Evolutionary conservation across 2,113 vertebrate species (phyloP).

Genomic region (Otocyon megalotis): DNA sequence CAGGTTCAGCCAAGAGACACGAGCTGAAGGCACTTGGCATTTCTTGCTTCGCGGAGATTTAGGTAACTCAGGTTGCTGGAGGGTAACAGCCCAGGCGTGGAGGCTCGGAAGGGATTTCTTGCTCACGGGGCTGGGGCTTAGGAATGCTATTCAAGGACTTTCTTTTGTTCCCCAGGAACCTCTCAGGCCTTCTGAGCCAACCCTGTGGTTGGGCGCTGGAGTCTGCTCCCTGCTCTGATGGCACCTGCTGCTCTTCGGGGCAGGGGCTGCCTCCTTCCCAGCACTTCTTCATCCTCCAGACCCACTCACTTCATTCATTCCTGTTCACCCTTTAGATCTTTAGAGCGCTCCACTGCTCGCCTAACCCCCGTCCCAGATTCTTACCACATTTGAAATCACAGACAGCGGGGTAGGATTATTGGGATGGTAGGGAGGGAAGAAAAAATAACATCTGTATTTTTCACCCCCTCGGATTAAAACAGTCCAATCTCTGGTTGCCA

Average conservation of each 20-base stretch:
- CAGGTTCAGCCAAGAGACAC: conserved; percentile 76
- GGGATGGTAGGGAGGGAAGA: background rate
- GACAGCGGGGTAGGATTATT: background rate
- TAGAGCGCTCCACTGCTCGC: background rate
- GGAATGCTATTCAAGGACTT: background rate
- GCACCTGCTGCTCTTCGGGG: background rate
- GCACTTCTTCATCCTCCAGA: background rate
- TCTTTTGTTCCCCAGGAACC: background rate
- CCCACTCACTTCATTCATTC: background rate
- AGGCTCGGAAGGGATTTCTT: conserved; percentile 32
- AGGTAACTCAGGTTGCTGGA: background rate
- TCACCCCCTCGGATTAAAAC: background rate
- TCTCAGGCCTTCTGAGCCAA: background rate
- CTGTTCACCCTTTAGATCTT: background rate
- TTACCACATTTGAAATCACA: background rate
- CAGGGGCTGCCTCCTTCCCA: background rate
- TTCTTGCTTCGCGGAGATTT: conserved; percentile 28
- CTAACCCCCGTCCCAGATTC: background rate
- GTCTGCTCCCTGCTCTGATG: background rate
- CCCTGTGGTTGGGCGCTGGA: background rate
- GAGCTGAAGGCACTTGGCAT: conserved; percentile 59
- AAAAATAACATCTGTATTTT: background rate
- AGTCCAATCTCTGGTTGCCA: background rate
- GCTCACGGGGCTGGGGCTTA: background rate
- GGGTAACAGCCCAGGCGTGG: background rate